These are phyloP conservation scores for Astropecten irregularis DNA, from an alignment of 53 echinoderm and acorn worm species.

Conservation along the genomic window DNA sequence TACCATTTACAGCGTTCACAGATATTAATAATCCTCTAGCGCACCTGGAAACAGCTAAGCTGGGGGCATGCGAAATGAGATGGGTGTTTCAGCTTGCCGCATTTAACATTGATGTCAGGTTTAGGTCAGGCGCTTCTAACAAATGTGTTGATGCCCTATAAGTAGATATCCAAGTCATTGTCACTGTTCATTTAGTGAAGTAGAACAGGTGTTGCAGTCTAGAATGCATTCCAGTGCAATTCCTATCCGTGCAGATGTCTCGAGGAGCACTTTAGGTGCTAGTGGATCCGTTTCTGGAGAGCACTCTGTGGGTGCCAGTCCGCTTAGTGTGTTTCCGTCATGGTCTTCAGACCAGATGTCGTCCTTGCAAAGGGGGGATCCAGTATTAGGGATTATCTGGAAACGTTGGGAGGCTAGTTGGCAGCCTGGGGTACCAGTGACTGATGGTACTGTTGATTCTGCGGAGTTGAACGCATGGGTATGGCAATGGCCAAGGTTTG, in stretches of 20 bases:
- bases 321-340: not conserved
- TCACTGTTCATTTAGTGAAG: not conserved
- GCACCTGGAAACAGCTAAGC: not conserved
- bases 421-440: slow-evolving; percentile 51
- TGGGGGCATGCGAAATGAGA: not conserved
- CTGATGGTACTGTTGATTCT: slow-evolving; percentile 23
- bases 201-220: not conserved
- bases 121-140: not conserved
- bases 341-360: not conserved
- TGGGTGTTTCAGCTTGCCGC: not conserved
- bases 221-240: not conserved
- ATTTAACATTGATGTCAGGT: not conserved
- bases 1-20: not conserved
- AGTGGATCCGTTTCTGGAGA: not conserved
- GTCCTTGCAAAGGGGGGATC: not conserved
- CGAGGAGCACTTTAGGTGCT: not conserved
- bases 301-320: not conserved
- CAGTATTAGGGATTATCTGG: slow-evolving; percentile 17
- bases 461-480: slow-evolving; percentile 65
- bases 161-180: not conserved
- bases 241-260: not conserved
- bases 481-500: slow-evolving; percentile 30
- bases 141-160: not conserved
- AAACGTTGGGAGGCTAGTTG: slow-evolving; percentile 24
- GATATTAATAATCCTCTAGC: not conserved